Base-by-base conservation (phyloP, 2,888 invertebrate genomes). In the Sesia apiformis region DNA sequence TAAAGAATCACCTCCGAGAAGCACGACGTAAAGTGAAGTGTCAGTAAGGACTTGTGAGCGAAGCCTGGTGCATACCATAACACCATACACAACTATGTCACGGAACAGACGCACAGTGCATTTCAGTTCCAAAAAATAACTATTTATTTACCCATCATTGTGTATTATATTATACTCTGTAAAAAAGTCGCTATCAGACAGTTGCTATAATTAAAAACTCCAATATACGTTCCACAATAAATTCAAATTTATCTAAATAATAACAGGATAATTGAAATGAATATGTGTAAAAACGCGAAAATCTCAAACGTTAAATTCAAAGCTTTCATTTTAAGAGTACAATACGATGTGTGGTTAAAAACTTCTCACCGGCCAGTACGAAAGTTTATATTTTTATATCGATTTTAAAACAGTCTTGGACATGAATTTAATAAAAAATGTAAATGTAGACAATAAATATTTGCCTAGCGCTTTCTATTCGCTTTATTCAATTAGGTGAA, bases 21-120 rank as follows among this genome's bases (percentile, higher is more conserved):
- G 69, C 68, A 68, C 78, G 77, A 70, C 78, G 74, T 71, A 78
- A 74, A 85, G 86, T 88, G 87, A 86, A 81, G 86, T 87, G 87
- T 84, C 80, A 74, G 73, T 81, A 83, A 71, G 82, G 85, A 86
- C 86, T 86, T 78, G 70, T 79, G 78, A 81, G 76, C 77, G 70
- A 83, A 81, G 81, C 80, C 78, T 70, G 76, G 78, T 75, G 77
- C 76, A 72, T 75, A 77, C 63, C 72, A 71, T 74, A 78, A 67
- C 76, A 67, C 73, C 69, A 73, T 66, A 76, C 64, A 69, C 66
- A 69, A 62, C 66, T 59, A 63, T 56, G 60, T 59, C 63, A 60
- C 66, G 69, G 67, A 59, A 58, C 62, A 58, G 68, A 70, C 74
- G 67, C 66, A 73, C 63, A 61, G 67, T 70, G 69, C 72, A 69